Evolutionary conservation across 2,113 vertebrate species (phyloP), one percentile per base, ranked within the genome.

Genomic region (Pangasianodon gigas): DNA sequence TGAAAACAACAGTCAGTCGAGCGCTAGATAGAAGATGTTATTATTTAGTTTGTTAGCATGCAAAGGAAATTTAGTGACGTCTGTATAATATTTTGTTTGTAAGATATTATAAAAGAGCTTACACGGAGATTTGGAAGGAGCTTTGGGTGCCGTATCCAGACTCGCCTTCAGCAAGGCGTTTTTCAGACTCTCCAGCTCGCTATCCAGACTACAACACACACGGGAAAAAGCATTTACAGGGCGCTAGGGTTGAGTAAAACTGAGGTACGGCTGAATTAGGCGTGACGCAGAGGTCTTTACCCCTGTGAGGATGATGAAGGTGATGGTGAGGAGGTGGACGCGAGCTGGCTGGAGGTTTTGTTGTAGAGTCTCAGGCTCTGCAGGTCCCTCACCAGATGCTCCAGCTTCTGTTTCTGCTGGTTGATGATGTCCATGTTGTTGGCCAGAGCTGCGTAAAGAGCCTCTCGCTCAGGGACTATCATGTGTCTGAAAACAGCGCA

Each of bases 391-490:
- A 97, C 93, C 41, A 99, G 91, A 58, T 96, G 95, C 11, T 97
- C 97, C 77, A 99, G 90, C 48, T 96, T 96, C 93, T 97, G 97
- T 93, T 97, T 97, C 95, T 99, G 98, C 90, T 98, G 97, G 94
- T 96, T 98, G 94, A 99, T 99, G 92, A 99, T 99, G 82, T 97
- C 98, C 60, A 96, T 94, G 92, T 99, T 97, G 89, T 98, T 99
- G 85, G 97, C 96, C 80, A 99, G 95, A 2, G 98, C 97, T 32
- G 96, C 97, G 92, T 98, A 99, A 80, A 99, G 93, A 9, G 97
- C 96, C 92, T 99, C 98, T 19, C 98, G 94, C 84, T 98, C 98
- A 0, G 98, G 98, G 46, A 98, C 96, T 0, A 97, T 90, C 93
- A 99, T 93, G 92, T 97, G 97, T 94, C 98, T 99, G 91, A 32